Evolutionary conservation across 92 coral and sea anemone genomes (phyloP).

Genomic region (Palythoa caribaeorum): DNA sequence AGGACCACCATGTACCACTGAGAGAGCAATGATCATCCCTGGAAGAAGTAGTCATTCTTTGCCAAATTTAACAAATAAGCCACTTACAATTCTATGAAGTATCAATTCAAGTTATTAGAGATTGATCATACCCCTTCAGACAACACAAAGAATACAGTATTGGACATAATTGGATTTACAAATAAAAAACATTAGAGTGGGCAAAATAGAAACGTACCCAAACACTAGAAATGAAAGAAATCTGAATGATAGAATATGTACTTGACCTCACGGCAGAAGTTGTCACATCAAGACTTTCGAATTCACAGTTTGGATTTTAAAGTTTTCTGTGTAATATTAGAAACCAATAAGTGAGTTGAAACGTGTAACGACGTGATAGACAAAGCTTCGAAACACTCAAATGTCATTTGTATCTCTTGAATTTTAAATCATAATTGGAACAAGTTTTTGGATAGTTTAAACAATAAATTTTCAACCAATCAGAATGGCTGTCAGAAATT

Average conservation of each 20-base stretch:
- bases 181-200: constrained; percentile 18
- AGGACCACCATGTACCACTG: too few species aligned
- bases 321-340: constrained; percentile 20
- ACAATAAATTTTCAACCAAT: constrained; percentile 19
- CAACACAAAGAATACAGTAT: constrained; percentile 36
- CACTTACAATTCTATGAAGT: constrained; percentile 32
- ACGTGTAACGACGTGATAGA: constrained; percentile 1
- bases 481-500: constrained; percentile 16
- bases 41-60: too few species aligned
- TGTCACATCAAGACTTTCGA: constrained; percentile 8
- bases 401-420: constrained; percentile 16
- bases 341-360: constrained; percentile 24
- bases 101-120: constrained; percentile 20
- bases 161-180: constrained; percentile 34
- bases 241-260: constrained; percentile 10
- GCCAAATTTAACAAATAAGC: background rate
- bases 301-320: constrained; percentile 18
- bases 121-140: constrained; percentile 31
- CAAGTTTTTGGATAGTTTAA: constrained; percentile 18
- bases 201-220: constrained; percentile 22
- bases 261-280: constrained; percentile 15
- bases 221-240: constrained; percentile 18
- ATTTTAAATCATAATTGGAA: constrained; percentile 17
- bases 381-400: constrained; percentile 17
- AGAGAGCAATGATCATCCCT: too few species aligned